Evolutionary conservation across 2,797 vertebrate genomes (phyloP).

Genomic region (Myotis findleyi): DNA sequence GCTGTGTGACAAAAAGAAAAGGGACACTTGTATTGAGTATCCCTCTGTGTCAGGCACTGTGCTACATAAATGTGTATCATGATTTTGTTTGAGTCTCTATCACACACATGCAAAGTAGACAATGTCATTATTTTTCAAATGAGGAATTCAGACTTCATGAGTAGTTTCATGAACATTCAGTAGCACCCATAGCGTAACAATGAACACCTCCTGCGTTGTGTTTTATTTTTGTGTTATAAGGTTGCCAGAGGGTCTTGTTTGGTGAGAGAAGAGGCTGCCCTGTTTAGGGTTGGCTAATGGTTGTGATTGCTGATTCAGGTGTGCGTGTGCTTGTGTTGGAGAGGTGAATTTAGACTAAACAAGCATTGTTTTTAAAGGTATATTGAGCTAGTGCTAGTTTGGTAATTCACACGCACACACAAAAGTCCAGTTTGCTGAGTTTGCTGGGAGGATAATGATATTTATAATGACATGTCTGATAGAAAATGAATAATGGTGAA

Average conservation of each 20-base stretch:
- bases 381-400: background rate
- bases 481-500: background rate
- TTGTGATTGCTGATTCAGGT: background rate
- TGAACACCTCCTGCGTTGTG: constrained; percentile 19
- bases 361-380: background rate
- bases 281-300: background rate
- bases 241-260: background rate
- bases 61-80: background rate
- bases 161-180: background rate
- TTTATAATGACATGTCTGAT: background rate
- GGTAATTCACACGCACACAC: background rate
- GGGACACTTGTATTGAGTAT: rapidly evolving
- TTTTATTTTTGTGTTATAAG: constrained; percentile 50
- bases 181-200: background rate
- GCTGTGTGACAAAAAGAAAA: background rate
- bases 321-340: background rate
- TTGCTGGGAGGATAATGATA: background rate
- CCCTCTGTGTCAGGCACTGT: background rate
- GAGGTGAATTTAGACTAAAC: background rate
- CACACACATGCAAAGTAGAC: background rate
- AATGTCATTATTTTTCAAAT: background rate
- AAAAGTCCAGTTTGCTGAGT: background rate
- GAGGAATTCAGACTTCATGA: background rate
- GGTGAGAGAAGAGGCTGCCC: background rate
- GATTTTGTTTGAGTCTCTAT: background rate